phyloP scores from a whole-genome alignment of 2,113 vertebrate species.

The Hipposideros armiger region DNA sequence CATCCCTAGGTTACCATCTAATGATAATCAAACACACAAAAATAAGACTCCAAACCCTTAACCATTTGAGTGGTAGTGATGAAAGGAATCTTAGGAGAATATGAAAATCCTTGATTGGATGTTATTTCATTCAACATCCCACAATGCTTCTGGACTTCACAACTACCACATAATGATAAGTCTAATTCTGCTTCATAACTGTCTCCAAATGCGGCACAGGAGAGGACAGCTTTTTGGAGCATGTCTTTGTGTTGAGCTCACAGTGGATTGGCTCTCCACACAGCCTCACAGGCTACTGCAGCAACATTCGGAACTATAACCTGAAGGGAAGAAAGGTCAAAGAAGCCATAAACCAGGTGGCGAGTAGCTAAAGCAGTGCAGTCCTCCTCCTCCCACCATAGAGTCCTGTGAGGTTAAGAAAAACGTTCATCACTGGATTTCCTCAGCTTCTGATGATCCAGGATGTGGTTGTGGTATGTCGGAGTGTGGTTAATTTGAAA shows the following conservation, averaged over 20 bases:
- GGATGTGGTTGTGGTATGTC: not conserved
- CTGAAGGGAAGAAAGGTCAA: not conserved
- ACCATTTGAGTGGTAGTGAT: not conserved
- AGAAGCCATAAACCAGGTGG: not conserved
- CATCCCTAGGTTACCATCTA: not conserved
- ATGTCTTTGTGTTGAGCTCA: not conserved
- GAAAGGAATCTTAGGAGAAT: not conserved
- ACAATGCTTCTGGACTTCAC: not conserved
- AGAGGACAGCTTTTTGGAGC: not conserved
- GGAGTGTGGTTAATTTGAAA: slow-evolving; percentile 34
- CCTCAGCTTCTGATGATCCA: not conserved
- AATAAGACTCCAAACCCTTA: not conserved
- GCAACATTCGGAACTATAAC: not conserved
- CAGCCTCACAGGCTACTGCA: not conserved
- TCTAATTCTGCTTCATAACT: not conserved
- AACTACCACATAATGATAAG: not conserved
- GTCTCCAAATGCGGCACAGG: not conserved
- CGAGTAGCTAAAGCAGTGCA: not conserved
- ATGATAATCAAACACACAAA: slow-evolving; percentile 9
- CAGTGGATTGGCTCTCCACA: not conserved
- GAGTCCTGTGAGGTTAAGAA: not conserved
- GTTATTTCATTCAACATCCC: not conserved
- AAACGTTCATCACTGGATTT: slow-evolving; percentile 34
- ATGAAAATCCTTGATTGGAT: not conserved
- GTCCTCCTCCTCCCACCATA: accelerated